phyloP scores from a whole-genome alignment of 1,140 invertebrate genomes.

The Platyscapa corneri region DNA sequence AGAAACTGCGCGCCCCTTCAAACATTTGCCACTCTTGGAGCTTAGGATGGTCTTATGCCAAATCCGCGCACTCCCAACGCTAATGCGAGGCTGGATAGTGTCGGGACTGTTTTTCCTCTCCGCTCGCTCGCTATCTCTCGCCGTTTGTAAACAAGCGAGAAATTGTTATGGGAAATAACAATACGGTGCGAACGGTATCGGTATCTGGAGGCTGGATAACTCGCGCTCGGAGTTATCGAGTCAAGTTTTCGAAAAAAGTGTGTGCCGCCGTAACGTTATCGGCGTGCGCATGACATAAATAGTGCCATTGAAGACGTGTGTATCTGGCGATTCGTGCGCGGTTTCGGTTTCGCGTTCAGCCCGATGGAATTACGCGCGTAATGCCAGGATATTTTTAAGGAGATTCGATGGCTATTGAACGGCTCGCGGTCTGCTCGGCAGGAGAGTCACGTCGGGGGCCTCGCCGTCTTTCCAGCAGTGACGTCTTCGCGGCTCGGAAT shows the following conservation, averaged over 20 bases:
- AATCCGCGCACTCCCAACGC: not conserved
- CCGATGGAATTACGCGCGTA: too few species aligned
- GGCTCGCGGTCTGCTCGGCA: not conserved
- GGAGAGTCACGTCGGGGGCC: not conserved
- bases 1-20: too few species aligned
- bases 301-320: not conserved
- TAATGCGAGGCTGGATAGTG: not conserved
- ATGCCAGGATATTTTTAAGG: not conserved
- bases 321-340: not conserved
- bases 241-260: not conserved
- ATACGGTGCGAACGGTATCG: too few species aligned
- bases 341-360: not conserved
- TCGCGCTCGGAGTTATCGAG: not conserved
- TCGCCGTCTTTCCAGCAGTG: not conserved
- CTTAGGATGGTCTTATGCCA: not conserved
- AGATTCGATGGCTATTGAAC: not conserved
- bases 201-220: not conserved
- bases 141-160: too few species aligned
- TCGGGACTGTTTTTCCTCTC: not conserved
- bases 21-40: too few species aligned
- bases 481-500: conserved; percentile 13
- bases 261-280: not conserved
- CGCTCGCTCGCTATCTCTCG: too few species aligned
- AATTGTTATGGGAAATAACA: too few species aligned
- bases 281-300: not conserved